Conservation (phyloP, 2,797 vertebrate species). For the Oceanodroma leucorhoa region DNA sequence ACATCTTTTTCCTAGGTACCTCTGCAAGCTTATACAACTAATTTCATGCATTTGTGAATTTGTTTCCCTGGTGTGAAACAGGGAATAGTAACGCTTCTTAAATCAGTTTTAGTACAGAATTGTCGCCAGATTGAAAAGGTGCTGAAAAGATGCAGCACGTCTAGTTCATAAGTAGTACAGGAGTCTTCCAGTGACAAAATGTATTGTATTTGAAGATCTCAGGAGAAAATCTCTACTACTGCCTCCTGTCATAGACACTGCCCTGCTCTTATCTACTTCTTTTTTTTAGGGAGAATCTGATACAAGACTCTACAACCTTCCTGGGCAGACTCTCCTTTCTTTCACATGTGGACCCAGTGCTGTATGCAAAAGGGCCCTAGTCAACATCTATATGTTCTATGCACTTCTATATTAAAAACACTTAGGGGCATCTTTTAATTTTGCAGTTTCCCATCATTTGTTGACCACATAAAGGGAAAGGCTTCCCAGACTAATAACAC, state of each 20-base stretch:
- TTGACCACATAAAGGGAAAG: neutral
- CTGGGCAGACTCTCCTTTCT: neutral
- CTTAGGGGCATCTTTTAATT: neutral
- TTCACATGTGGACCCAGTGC: neutral
- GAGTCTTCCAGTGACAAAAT: neutral
- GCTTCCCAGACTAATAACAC: neutral
- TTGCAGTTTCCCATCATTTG: neutral
- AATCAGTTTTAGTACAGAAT: neutral
- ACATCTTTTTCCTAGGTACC: neutral
- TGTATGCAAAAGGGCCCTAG: neutral
- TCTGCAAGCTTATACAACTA: neutral
- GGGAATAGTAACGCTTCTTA: neutral
- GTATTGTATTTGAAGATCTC: neutral
- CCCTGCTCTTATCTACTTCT: neutral
- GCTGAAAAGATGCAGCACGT: neutral
- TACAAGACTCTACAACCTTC: neutral
- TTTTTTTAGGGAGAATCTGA: neutral
- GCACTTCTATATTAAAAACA: neutral
- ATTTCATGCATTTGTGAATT: neutral
- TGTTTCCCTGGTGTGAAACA: neutral
- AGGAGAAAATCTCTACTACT: neutral
- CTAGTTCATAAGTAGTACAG: neutral
- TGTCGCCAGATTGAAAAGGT: neutral
- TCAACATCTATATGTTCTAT: neutral
- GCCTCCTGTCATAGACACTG: neutral